Evolutionary conservation across 37 sponge, comb jelly and placozoan genomes (phyloP).

Genomic region (Halisarca cf. caerulea): DNA sequence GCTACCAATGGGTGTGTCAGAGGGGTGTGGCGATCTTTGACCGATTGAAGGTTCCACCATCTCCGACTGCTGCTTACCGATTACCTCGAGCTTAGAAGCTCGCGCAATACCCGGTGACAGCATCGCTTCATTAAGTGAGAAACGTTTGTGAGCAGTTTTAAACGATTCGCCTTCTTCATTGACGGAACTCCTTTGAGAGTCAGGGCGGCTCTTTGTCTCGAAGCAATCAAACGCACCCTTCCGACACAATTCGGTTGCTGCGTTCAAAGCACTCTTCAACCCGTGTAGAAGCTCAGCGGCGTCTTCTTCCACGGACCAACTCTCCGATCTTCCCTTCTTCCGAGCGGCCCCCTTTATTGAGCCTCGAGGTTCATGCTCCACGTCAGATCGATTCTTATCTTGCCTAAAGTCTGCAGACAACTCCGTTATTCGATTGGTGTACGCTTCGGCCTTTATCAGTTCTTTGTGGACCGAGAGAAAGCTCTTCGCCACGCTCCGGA

Average conservation of each 20-base stretch:
- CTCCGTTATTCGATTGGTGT: slow-evolving; percentile 15
- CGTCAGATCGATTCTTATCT: background rate
- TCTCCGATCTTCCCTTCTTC: background rate
- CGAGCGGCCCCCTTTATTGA: background rate
- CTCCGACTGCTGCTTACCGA: background rate
- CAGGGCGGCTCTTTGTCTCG: background rate
- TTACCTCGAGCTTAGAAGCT: background rate
- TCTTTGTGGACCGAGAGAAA: slow-evolving; percentile 39
- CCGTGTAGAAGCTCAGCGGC: background rate
- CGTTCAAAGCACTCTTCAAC: background rate
- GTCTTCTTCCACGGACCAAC: background rate
- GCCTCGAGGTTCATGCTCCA: background rate
- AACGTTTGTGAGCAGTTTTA: background rate
- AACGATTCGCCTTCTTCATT: background rate
- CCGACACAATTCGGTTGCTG: background rate
- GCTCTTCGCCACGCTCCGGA: slow-evolving; percentile 34
- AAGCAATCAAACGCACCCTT: background rate
- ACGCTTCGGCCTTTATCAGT: slow-evolving; percentile 33
- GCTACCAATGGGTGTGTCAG: background rate
- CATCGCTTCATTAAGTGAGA: background rate
- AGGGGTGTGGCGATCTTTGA: background rate
- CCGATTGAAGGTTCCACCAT: background rate
- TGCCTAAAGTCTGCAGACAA: background rate
- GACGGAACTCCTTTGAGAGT: background rate
- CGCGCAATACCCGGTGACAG: background rate